Conservation (phyloP, 1,140 invertebrate species). For the Polyergus mexicanus region DNA sequence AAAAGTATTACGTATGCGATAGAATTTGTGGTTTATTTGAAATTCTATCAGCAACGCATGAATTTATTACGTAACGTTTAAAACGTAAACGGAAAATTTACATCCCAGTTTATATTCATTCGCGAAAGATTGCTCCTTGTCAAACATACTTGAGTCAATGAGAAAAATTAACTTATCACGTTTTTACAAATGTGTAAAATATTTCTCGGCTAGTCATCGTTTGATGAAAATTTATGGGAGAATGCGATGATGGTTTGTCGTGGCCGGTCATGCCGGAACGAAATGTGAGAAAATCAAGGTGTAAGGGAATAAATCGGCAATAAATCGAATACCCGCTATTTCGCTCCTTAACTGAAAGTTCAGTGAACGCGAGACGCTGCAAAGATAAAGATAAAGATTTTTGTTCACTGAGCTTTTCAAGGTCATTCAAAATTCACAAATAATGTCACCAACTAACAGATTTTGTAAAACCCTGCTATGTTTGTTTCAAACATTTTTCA, state of each 20-base stretch:
- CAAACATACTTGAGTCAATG: neutral
- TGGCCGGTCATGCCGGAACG: slow-evolving; percentile 49
- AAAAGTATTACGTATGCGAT: neutral
- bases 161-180: slow-evolving; percentile 29
- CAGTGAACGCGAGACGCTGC: neutral
- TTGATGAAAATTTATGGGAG: slow-evolving; percentile 20
- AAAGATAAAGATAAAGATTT: no score
- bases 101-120: neutral
- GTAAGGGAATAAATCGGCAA: slow-evolving; percentile 24
- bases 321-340: slow-evolving; percentile 66
- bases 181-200: slow-evolving; percentile 8
- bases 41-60: neutral
- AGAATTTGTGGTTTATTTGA: neutral
- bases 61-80: neutral
- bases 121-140: neutral
- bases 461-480: no score
- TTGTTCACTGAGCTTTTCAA: no score
- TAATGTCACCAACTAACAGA: no score
- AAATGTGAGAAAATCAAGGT: slow-evolving; percentile 70
- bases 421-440: no score
- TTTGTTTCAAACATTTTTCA: no score
- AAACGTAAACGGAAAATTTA: slow-evolving; percentile 6
- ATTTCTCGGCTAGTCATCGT: neutral
- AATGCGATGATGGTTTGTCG: slow-evolving; percentile 50
- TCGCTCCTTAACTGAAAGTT: slow-evolving; percentile 21